phyloP scores from a whole-genome alignment of 2,113 vertebrate genomes.

The Syngnathus floridae region DNA sequence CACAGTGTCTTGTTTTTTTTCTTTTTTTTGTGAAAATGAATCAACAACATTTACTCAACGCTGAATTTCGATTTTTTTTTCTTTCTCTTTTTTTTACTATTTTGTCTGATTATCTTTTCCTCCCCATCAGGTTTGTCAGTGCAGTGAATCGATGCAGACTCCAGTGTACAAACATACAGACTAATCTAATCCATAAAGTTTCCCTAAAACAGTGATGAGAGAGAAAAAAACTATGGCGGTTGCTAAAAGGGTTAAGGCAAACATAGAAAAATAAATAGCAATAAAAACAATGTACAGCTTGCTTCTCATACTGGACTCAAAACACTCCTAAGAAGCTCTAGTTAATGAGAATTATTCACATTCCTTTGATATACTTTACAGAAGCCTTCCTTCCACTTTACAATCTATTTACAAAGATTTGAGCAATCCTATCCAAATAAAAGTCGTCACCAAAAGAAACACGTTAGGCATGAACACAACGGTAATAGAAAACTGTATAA shows the following conservation, averaged over 20 bases:
- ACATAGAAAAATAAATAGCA: conserved; percentile 63
- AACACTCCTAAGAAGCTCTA: conserved; percentile 52
- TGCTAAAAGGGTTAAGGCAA: conserved; percentile 67
- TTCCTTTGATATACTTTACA: conserved; percentile 58
- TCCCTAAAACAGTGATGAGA: conserved; percentile 34
- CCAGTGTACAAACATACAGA: conserved; percentile 26
- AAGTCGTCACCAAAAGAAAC: conserved; percentile 43
- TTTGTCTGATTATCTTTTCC: conserved; percentile 22
- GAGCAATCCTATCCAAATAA: conserved; percentile 37
- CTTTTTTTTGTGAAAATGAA: conserved; percentile 26
- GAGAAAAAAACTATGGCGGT: conserved; percentile 20
- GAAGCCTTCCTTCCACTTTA: conserved; percentile 44
- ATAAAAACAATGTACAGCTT: conserved; percentile 61
- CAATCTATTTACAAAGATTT: conserved; percentile 64
- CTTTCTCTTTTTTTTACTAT: conserved; percentile 18
- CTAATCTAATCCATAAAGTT: conserved; percentile 23
- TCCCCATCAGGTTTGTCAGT: conserved; percentile 22
- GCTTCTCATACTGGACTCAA: conserved; percentile 37
- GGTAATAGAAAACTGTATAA: conserved; percentile 51
- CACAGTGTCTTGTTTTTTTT: conserved; percentile 35
- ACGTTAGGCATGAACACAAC: conserved; percentile 52
- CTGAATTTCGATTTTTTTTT: background rate
- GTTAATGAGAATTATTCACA: conserved; percentile 54
- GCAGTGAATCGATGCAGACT: conserved; percentile 14
- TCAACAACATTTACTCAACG: conserved; percentile 42